Conservation (phyloP, 2,888 invertebrate genomes). For the Drosophila mettleri region DNA sequence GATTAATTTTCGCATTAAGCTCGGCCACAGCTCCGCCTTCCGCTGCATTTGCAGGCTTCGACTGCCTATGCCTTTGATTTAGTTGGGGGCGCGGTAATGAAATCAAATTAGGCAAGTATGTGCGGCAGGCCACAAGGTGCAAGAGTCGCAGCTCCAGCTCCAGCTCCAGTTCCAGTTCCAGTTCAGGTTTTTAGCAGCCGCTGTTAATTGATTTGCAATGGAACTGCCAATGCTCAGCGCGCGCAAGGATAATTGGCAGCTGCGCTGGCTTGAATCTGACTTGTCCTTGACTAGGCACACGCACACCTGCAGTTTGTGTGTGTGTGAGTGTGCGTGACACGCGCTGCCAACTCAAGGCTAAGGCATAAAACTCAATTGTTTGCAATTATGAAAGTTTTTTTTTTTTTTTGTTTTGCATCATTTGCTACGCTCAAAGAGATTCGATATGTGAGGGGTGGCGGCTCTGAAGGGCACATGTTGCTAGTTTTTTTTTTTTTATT, state of each 20-base stretch:
- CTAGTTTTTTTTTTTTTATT: conserved; percentile 23
- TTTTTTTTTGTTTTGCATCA: conserved; percentile 6
- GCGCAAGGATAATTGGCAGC: conserved; percentile 66
- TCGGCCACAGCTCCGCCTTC: conserved; percentile 78
- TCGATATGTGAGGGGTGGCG: too few species aligned
- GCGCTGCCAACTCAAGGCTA: conserved; percentile 55
- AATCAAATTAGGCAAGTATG: conserved; percentile 85
- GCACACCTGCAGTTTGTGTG: background rate
- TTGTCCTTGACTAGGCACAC: conserved; percentile 34
- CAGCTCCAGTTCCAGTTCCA: conserved; percentile 9
- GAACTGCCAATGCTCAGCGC: conserved; percentile 12
- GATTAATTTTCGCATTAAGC: conserved; percentile 84
- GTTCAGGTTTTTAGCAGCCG: conserved; percentile 36
- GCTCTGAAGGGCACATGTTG: conserved; percentile 21
- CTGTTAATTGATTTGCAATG: conserved; percentile 66
- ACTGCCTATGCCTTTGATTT: conserved; percentile 21
- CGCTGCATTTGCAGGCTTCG: conserved; percentile 1
- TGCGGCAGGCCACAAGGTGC: conserved; percentile 56
- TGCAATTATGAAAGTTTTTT: conserved; percentile 60
- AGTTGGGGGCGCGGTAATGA: conserved; percentile 85
- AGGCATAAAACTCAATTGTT: conserved; percentile 65
- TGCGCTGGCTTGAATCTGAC: background rate
- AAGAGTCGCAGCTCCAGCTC: conserved; percentile 2
- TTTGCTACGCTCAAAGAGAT: conserved; percentile 50
- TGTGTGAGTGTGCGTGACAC: conserved; percentile 51